Base-by-base conservation (phyloP, 2,888 invertebrate species). In the Podabrus alpinus region DNA sequence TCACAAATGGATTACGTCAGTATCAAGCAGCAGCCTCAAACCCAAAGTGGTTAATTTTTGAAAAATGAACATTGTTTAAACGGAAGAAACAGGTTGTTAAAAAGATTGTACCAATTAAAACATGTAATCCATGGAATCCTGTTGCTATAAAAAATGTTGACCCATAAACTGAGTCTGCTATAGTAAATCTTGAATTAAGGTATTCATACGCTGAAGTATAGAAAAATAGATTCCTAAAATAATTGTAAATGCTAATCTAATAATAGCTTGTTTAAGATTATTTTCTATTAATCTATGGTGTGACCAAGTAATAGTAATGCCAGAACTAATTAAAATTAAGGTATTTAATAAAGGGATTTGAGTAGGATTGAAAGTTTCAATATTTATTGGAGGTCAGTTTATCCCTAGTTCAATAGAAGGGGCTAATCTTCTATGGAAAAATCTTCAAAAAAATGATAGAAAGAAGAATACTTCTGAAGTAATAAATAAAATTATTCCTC, bases 401-500 rank as follows among this genome's bases (percentile, higher is more conserved):
- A 86, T 85, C 5, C 92, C 92, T 84, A 92, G 83, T 87, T 92
- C 91, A 82, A 90, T 87, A 29, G 87, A 84, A 0, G 91, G 91
- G 0, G 88, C 86, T 79, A 90, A 77, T 0, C 89, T 90, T 82
- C 88, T 89, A 81, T 91, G 91, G 77, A 91, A 91, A 85, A 91
- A 87, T 62, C 89, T 87, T 87, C 89, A 91, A 84, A 92, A 92
- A 85, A 92, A 91, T n/a, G 89, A 88, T 69, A 90, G 83, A 82
- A 91, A 91, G 84, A 90, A 91, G 79, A 92, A 87, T 79, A 93
- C 86, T 91, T 93, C 92, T 67, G 92, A 93, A 7, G 91, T 85
- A 91, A 93, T 92, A 89, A 93, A 93, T 88, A 93, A 85, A 85
- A 93, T 91, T 91, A 93, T 93, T 80, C 93, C 93, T 89, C 91